Evolutionary conservation across 2,797 vertebrate genomes (phyloP), one percentile per base, ranked within the genome.

Genomic region (Poeciliopsis infans): DNA sequence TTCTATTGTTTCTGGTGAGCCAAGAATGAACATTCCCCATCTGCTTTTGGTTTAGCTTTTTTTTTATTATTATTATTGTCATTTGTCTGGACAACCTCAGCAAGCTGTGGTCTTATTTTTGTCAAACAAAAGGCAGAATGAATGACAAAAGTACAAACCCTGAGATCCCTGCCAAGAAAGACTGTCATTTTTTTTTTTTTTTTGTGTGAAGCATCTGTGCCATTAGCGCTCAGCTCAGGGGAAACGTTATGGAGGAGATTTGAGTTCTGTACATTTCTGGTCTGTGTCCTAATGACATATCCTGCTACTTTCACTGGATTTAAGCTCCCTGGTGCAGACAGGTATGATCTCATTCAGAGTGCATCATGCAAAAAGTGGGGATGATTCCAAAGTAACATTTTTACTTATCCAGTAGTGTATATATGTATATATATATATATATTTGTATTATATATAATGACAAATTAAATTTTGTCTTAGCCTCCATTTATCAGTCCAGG

Each of bases 191-290:
- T 81, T 84, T 81, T 81, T 75, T 81, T 68, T 81, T 84, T 82
- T 81, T 75, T 83, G 74, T 16, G 66, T 46, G 68, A 88, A 72
- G 53, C 74, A 72, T 87, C 83, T 83, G 64, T 81, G 80, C 80
- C 78, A 90, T 91, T 86, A 90, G 76, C 79, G 64, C 64, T 75
- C 36, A 83, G 88, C 86, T 87, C 73, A 79, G 85, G 87, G 70
- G 75, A 36, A 36, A 72, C 41, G 74, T 83, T 80, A 51, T 61
- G 75, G 74, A 72, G 76, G 43, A 78, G 85, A 85, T 85, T 66
- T 83, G 36, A 83, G 82, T 72, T 59, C 72, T 79, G 70, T 70
- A 78, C 43, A 87, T 85, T 79, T 83, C 72, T 76, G 57, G 23
- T 85, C 77, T 49, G 51, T 49, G 77, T 86, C 74, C 78, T 91